A percentile compares a stretch with the other conserved stretches of the same genome.
These are phyloP conservation scores for Salvator merianae DNA, from an alignment of 2,113 vertebrate species.

Conservation along the genomic window DNA sequence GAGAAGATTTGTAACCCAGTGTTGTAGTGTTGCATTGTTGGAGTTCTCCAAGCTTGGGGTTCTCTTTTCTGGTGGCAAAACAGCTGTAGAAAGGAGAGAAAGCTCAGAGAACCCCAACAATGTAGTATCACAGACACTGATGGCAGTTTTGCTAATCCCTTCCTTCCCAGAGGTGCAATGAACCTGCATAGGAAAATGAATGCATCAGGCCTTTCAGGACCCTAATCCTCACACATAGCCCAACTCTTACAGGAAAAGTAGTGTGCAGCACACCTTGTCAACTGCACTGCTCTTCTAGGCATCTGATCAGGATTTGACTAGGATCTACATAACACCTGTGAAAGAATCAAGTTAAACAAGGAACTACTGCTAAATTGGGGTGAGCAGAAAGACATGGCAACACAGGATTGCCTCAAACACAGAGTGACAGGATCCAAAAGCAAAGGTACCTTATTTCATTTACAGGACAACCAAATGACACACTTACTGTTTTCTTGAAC, in stretches of 20 bases:
- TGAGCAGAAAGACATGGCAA: neutral
- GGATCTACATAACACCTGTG: neutral
- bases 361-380: neutral
- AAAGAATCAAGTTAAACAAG: neutral
- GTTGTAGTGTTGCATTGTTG: too few species aligned
- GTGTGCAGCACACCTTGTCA: neutral
- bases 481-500: slow-evolving; percentile 99
- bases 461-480: slow-evolving; percentile 72
- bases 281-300: neutral
- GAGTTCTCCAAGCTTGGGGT: too few species aligned
- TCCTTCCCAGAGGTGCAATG: too few species aligned
- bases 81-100: too few species aligned
- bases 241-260: neutral
- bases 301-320: neutral
- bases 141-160: too few species aligned
- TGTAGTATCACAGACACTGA: too few species aligned
- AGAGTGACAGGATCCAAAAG: slow-evolving; percentile 1
- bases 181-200: too few species aligned
- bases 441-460: slow-evolving; percentile 57
- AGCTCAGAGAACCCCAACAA: too few species aligned
- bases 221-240: neutral
- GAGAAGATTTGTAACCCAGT: too few species aligned
- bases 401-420: neutral
- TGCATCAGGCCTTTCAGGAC: too few species aligned
- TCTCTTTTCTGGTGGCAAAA: too few species aligned